These are phyloP conservation scores for Bombus haemorrhoidalis DNA, from an alignment of 1,140 invertebrate species.

Conservation along the genomic window DNA sequence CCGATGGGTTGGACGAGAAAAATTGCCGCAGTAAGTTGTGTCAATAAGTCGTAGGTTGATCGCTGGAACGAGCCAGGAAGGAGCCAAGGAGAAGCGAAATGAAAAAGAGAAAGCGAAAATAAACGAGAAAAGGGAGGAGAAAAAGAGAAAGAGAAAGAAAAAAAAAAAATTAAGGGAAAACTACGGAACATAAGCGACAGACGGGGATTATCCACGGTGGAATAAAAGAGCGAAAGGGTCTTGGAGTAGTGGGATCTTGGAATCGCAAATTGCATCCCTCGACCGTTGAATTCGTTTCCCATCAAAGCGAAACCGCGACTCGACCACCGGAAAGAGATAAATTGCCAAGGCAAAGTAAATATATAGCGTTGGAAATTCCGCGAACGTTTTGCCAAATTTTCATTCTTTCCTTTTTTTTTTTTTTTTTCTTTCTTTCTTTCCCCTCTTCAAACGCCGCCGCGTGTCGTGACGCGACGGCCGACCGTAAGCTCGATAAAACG, in stretches of 20 bases:
- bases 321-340: slow-evolving; percentile 27
- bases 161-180: slow-evolving; percentile 26
- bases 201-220: slow-evolving; percentile 15
- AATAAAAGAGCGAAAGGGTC: not conserved
- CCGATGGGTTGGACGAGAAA: slow-evolving; percentile 85
- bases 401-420: not conserved
- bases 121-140: not conserved
- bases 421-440: too few relatives aligned
- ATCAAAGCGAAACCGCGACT: slow-evolving; percentile 23
- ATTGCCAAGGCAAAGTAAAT: slow-evolving; percentile 34
- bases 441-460: too few relatives aligned
- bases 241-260: not conserved
- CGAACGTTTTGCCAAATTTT: not conserved
- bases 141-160: slow-evolving; percentile 17
- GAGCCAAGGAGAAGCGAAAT: slow-evolving; percentile 29
- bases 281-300: slow-evolving; percentile 4
- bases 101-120: slow-evolving; percentile 19
- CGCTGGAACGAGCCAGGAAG: slow-evolving; percentile 23
- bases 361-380: slow-evolving; percentile 1
- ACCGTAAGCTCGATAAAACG: not conserved
- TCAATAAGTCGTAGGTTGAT: slow-evolving; percentile 46
- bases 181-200: slow-evolving; percentile 50
- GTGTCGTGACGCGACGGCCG: not conserved
- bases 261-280: slow-evolving; percentile 55
- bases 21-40: slow-evolving; percentile 87